Percentiles rank a stretch among this genome's conserved stretches.
These are phyloP conservation scores for Phylloscopus trochiloides DNA, from an alignment of 2,113 vertebrate species.

Conservation along the genomic window DNA sequence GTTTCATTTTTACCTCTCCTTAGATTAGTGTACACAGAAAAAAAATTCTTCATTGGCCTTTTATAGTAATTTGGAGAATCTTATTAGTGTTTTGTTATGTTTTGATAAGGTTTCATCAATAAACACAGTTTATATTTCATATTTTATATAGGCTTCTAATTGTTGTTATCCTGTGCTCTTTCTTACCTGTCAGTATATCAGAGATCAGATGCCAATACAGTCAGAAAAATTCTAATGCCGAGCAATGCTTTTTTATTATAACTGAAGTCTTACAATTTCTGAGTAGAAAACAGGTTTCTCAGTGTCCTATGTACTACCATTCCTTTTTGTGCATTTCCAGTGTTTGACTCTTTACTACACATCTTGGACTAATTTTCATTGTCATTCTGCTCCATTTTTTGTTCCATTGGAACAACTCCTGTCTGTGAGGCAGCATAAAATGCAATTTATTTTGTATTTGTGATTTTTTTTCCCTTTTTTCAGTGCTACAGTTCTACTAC, in stretches of 20 bases:
- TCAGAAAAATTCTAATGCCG: background rate
- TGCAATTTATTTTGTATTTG: background rate
- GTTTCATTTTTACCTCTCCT: background rate
- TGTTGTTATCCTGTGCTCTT: background rate
- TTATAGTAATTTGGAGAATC: background rate
- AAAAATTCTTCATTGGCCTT: background rate
- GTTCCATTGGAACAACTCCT: background rate
- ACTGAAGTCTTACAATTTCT: background rate
- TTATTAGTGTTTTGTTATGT: background rate
- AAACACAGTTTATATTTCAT: background rate
- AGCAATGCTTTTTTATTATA: background rate
- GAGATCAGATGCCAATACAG: background rate
- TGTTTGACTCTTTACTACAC: background rate
- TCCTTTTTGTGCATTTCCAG: background rate
- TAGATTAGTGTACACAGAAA: background rate
- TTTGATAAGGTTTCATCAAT: background rate
- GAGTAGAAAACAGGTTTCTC: background rate
- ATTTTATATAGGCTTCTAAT: background rate
- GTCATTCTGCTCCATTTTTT: background rate
- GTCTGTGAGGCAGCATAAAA: background rate
- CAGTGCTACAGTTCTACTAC: background rate
- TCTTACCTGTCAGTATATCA: background rate
- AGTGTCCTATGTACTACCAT: accelerated
- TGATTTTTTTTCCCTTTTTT: background rate
- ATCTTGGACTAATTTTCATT: background rate